A percentile compares a stretch with the other conserved stretches of the same genome.
phyloP scores from a whole-genome alignment of 1,140 invertebrate genomes.

The Lepidurus arcticus region DNA sequence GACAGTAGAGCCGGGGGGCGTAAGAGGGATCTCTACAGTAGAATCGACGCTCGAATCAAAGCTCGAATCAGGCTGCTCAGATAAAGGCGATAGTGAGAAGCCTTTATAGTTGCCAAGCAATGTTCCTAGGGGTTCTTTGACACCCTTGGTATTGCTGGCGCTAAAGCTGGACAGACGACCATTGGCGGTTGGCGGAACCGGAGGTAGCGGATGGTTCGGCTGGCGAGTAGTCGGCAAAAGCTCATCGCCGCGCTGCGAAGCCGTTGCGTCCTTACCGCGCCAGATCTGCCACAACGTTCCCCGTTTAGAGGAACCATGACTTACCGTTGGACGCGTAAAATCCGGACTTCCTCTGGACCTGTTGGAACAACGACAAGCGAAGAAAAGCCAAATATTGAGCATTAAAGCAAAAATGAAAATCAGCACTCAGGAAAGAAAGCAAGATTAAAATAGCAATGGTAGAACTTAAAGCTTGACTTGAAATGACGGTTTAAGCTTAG shows the following conservation, averaged over 20 bases:
- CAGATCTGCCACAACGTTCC: conserved; percentile 7
- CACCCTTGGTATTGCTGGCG: conserved; percentile 10
- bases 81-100: conserved; percentile 64
- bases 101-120: conserved; percentile 80
- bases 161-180: conserved; percentile 27
- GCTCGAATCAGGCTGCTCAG: conserved; percentile 29
- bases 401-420: neutral
- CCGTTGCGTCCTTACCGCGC: neutral
- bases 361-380: conserved; percentile 16
- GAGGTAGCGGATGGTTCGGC: conserved; percentile 47
- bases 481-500: neutral
- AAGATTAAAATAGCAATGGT: neutral
- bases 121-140: conserved; percentile 1
- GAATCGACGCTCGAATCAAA: conserved; percentile 29
- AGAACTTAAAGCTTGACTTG: neutral
- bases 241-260: conserved; percentile 31
- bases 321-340: conserved; percentile 23
- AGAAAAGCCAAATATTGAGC: conserved; percentile 15
- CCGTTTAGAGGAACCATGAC: neutral
- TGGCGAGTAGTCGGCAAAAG: conserved; percentile 26
- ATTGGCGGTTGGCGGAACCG: conserved; percentile 41
- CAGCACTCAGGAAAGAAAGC: neutral
- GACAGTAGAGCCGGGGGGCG: conserved; percentile 49
- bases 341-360: conserved; percentile 27
- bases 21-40: conserved; percentile 45